Evolutionary conservation across 2,888 invertebrate genomes (phyloP).

Genomic region (Athalia cordata): DNA sequence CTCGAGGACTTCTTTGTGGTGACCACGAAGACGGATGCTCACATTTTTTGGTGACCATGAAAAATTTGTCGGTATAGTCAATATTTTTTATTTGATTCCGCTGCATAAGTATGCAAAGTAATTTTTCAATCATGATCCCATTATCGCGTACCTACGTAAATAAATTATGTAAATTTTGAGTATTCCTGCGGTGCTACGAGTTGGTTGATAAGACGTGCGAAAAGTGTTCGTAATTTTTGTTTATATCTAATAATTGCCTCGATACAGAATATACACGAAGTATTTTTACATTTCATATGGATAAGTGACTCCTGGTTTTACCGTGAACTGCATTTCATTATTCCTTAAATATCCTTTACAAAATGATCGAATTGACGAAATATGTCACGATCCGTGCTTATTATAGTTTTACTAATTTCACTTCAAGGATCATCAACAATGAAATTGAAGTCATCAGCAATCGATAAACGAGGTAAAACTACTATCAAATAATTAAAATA

Average conservation of each 20-base stretch:
- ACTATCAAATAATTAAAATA: not conserved
- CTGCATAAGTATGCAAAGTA: too few relatives aligned
- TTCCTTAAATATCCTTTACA: not conserved
- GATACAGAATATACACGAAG: not conserved
- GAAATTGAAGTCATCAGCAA: constrained; percentile 6
- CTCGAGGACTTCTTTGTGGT: constrained; percentile 24
- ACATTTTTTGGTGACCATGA: too few relatives aligned
- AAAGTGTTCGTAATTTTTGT: too few relatives aligned
- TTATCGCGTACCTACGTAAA: too few relatives aligned
- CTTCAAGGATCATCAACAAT: constrained; percentile 15
- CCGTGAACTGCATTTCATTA: too few relatives aligned
- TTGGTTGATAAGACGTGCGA: too few relatives aligned
- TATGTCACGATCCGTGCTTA: constrained; percentile 39
- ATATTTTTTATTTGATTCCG: too few relatives aligned
- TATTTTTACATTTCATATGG: too few relatives aligned
- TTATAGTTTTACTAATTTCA: constrained; percentile 20
- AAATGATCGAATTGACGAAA: constrained; percentile 38
- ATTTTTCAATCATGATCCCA: too few relatives aligned
- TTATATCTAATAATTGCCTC: not conserved
- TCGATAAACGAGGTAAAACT: constrained; percentile 40
- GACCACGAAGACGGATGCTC: not conserved
- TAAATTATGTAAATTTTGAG: too few relatives aligned
- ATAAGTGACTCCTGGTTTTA: not conserved
- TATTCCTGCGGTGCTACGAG: too few relatives aligned
- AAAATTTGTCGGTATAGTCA: too few relatives aligned